These are phyloP conservation scores for Melanotaenia boesemani DNA, from an alignment of 2,797 vertebrate genomes.

Conservation along the genomic window DNA sequence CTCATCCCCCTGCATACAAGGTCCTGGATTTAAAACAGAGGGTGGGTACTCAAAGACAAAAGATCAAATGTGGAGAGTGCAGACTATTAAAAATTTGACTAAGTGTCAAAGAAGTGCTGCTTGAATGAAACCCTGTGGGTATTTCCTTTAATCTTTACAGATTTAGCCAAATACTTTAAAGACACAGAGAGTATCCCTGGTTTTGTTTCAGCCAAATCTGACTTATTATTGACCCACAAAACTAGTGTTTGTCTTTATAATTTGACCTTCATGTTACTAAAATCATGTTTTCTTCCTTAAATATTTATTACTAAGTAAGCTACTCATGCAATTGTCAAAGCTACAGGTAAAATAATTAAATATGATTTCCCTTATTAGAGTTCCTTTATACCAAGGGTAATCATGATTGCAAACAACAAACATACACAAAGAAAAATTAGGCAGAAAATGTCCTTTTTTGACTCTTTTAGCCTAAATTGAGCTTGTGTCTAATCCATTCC, in stretches of 20 bases:
- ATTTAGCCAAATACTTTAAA: not conserved
- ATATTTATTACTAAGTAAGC: not conserved
- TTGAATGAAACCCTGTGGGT: constrained; percentile 39
- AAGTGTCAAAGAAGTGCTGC: constrained; percentile 42
- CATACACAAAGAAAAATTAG: constrained; percentile 40
- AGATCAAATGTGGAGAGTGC: constrained; percentile 68
- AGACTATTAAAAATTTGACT: constrained; percentile 66
- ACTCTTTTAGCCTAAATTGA: constrained; percentile 45
- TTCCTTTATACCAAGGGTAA: not conserved
- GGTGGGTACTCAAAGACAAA: constrained; percentile 74
- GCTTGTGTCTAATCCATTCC: constrained; percentile 79
- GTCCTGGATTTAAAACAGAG: constrained; percentile 68
- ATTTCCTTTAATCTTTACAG: constrained; percentile 17
- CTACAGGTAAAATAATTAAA: not conserved
- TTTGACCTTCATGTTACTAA: not conserved
- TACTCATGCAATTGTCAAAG: not conserved
- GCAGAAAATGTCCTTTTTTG: constrained; percentile 68
- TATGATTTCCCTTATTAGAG: not conserved
- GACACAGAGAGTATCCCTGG: not conserved
- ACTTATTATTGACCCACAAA: not conserved
- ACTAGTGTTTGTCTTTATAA: fast-evolving
- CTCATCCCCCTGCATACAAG: constrained; percentile 53
- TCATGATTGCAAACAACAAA: constrained; percentile 17
- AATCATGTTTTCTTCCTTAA: not conserved
- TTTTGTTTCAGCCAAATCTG: not conserved